Base-by-base conservation (phyloP, 2,797 vertebrate genomes). In the Limnodromus scolopaceus region DNA sequence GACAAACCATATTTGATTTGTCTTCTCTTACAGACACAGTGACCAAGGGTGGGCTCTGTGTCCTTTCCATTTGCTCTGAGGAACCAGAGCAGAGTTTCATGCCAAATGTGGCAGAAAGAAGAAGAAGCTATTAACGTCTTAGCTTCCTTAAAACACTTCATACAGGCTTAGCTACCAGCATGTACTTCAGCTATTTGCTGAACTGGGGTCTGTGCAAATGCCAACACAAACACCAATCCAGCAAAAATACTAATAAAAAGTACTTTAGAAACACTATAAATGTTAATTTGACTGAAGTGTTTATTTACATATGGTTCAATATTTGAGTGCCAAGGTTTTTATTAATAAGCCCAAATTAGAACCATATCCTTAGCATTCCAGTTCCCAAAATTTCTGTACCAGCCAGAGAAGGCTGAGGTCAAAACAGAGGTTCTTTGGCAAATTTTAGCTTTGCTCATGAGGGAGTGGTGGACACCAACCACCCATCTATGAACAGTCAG, bases 231-330 rank as follows among this genome's bases (percentile, higher is more conserved):
- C 24, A 75, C 34, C 71, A 71, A 80, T 3, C 58, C 64, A 93
- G 84, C 82, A 85, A 15, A 93, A 92, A 75, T 24, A 75, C 34
- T 71, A 68, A 83, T 4, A 45, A 84, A 82, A 94, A 55, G 43
- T 70, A 64, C 41, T 89, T 74, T 6, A 55, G 55, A 76, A 85
- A 68, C 28, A 55, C 51, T 20, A 22, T 38, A 91, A 68, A 49
- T 7, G 5, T 83, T 78, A 77, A 83, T 77, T 85, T 94, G 39
- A 82, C 39, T 11, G 10, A 91, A 70, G 13, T 57, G 45, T 65
- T 88, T 86, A 23, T 95, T 95, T 95, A 86, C 16, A 49, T 61
- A 81, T 11, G 46, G n/a, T 48, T 93, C 34, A 84, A 65, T 81
- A 82, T 34, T 16, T 63, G 82, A 70, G 23, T 57, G 78, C 5